A percentile compares a stretch with the other conserved stretches of the same genome.
Conservation (phyloP, 2,797 vertebrate genomes). For the Hafferia zeledoni region DNA sequence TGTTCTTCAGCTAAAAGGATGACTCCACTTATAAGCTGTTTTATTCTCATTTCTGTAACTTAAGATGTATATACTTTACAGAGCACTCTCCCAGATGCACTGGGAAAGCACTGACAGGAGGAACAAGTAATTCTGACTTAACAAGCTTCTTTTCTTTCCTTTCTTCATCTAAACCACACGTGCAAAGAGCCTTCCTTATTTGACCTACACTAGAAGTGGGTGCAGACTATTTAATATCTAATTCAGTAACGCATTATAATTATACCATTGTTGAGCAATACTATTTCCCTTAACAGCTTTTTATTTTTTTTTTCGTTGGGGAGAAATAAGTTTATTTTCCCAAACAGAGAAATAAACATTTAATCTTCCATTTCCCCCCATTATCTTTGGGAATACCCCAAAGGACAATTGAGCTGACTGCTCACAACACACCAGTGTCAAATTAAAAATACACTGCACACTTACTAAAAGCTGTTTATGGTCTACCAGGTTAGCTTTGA, state of each 20-base stretch:
- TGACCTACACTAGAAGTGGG: background rate
- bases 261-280: background rate
- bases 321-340: background rate
- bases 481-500: background rate
- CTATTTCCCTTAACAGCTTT: background rate
- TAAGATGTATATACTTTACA: background rate
- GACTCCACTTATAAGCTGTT: background rate
- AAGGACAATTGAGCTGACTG: background rate
- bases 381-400: background rate
- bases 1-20: background rate
- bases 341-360: background rate
- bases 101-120: background rate
- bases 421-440: background rate
- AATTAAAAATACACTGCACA: background rate
- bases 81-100: background rate
- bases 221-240: background rate
- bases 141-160: background rate
- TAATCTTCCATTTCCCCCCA: background rate
- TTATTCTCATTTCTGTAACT: background rate
- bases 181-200: background rate
- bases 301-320: too few relatives aligned
- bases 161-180: background rate
- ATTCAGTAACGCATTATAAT: background rate
- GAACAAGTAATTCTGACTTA: background rate
- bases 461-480: background rate